Evolutionary conservation across 2,797 vertebrate species (phyloP).

Genomic region (Eupleurogrammus muticus): DNA sequence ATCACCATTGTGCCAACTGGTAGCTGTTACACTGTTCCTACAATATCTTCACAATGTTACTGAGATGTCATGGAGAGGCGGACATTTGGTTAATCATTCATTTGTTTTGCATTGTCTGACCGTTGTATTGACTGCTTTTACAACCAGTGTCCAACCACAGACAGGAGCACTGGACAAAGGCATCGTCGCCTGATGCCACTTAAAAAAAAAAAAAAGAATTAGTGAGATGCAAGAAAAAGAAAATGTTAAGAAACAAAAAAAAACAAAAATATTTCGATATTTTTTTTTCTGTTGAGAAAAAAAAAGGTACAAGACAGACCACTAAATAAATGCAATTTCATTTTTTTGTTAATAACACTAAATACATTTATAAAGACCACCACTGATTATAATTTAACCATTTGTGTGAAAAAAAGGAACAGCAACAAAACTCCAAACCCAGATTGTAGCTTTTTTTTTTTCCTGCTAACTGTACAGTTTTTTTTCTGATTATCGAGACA

Average conservation of each 20-base stretch:
- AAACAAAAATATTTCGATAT: slow-evolving; percentile 56
- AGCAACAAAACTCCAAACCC: slow-evolving; percentile 82
- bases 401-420: slow-evolving; percentile 83
- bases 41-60: slow-evolving; percentile 55
- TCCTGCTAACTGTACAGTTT: slow-evolving; percentile 93
- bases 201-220: slow-evolving; percentile 70
- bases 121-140: slow-evolving; percentile 35
- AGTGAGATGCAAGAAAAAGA: slow-evolving; percentile 84
- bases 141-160: slow-evolving; percentile 45
- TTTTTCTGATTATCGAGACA: slow-evolving; percentile 86
- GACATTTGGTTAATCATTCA: slow-evolving; percentile 25
- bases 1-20: slow-evolving; percentile 58
- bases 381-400: slow-evolving; percentile 92
- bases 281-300: slow-evolving; percentile 65
- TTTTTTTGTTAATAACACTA: slow-evolving; percentile 86
- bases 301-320: slow-evolving; percentile 78
- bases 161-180: slow-evolving; percentile 27
- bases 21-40: slow-evolving; percentile 64
- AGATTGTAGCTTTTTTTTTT: slow-evolving; percentile 81
- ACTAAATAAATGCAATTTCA: slow-evolving; percentile 82
- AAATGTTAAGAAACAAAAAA: slow-evolving; percentile 87
- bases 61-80: slow-evolving; percentile 39
- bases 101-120: slow-evolving; percentile 36
- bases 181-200: slow-evolving; percentile 52
- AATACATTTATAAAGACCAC: slow-evolving; percentile 92